phyloP scores from a whole-genome alignment of 2,888 invertebrate genomes.

The Sinelater perroti region DNA sequence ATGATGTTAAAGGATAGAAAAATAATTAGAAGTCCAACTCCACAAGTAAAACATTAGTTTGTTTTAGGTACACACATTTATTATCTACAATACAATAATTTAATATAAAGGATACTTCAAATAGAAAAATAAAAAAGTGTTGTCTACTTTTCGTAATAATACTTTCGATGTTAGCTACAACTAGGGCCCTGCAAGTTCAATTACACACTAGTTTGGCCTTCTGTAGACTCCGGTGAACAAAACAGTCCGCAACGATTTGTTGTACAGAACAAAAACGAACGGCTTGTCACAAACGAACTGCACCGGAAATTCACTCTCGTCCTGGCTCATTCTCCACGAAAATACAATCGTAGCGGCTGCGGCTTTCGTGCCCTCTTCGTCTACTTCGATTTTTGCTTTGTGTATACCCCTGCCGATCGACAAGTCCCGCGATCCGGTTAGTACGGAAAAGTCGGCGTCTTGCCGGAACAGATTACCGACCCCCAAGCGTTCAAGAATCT shows the following conservation, averaged over 20 bases:
- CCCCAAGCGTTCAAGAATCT: constrained; percentile 65
- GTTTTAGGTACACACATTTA: no score
- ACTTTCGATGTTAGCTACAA: no score
- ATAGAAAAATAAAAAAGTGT: no score
- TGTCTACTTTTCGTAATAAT: no score
- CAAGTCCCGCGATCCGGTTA: constrained; percentile 60
- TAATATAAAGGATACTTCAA: no score
- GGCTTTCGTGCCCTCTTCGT: constrained; percentile 86
- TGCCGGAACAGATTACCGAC: constrained; percentile 65
- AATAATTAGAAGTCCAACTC: no score
- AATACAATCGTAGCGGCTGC: constrained; percentile 87
- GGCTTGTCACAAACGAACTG: constrained; percentile 86
- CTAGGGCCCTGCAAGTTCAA: no score
- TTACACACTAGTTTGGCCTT: constrained; percentile 35
- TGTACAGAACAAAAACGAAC: constrained; percentile 83
- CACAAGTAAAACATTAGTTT: no score
- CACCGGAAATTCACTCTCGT: constrained; percentile 69
- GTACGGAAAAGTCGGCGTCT: constrained; percentile 64
- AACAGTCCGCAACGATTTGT: constrained; percentile 70
- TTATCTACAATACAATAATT: no score
- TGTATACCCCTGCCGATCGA: constrained; percentile 71
- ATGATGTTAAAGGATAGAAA: no score
- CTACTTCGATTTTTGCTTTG: constrained; percentile 84
- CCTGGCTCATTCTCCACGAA: constrained; percentile 74
- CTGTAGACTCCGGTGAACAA: constrained; percentile 76